A percentile compares a stretch with the other conserved stretches of the same genome.
These are phyloP conservation scores for Dyspetes luteomarginatus DNA, from an alignment of 2,888 invertebrate genomes.

Conservation along the genomic window DNA sequence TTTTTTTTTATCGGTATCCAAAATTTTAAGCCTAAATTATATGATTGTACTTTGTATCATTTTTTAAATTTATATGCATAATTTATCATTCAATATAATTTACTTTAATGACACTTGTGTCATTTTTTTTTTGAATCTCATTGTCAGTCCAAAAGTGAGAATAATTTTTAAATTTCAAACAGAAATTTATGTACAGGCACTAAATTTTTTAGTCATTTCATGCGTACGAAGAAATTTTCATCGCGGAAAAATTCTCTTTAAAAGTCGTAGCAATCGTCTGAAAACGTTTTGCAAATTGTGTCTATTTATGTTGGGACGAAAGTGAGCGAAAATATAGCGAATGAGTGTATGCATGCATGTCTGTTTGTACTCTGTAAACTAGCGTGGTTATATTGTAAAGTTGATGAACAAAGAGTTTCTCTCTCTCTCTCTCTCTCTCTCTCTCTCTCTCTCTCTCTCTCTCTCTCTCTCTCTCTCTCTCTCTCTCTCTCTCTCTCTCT, in stretches of 20 bases:
- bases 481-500: background rate
- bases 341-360: background rate
- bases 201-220: too few relatives aligned
- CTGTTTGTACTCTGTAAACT: slow-evolving; percentile 44
- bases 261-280: slow-evolving; percentile 15
- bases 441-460: background rate
- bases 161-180: too few relatives aligned
- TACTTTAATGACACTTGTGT: too few relatives aligned
- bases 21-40: too few relatives aligned
- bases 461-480: background rate
- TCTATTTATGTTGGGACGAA: background rate
- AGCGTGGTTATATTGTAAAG: slow-evolving; percentile 55
- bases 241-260: background rate
- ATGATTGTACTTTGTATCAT: too few relatives aligned
- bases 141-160: too few relatives aligned
- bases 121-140: too few relatives aligned
- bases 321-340: slow-evolving; percentile 22
- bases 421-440: background rate
- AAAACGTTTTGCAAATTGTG: slow-evolving; percentile 23
- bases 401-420: slow-evolving; percentile 45
- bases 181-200: too few relatives aligned
- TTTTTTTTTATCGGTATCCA: too few relatives aligned
- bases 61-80: too few relatives aligned
- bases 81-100: too few relatives aligned
- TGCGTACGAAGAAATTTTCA: too few relatives aligned